Evolutionary conservation across 2,888 invertebrate genomes (phyloP), one percentile per base, ranked within the genome.

Genomic region (Dinocampus coccinellae): DNA sequence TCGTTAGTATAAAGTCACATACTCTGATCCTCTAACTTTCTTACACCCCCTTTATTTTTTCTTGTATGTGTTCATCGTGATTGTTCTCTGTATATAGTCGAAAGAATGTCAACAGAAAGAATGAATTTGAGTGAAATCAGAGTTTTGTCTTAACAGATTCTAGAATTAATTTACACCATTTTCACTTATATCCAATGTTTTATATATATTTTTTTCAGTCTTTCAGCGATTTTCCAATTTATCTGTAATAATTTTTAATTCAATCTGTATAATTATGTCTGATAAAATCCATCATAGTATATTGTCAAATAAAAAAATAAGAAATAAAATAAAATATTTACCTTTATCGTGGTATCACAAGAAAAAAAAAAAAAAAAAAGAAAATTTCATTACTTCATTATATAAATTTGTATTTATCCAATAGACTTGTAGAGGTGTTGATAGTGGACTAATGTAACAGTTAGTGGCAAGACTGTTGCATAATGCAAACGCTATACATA

Each of bases 101-200:
- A 16, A 58, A 42, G 29, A 58, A 55, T 64, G 64, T 64, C 67
- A 34, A 42, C 13, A n/a, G 16, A 36, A 64, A 47, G 77, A 78
- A 76, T 72, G 47, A 16, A n/a, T n/a, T 3, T 1, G 16, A 7
- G 16, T 1, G 16, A 7, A 47, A 47, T 47, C 20, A 16, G 7
- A 75, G 77, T 73, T 79, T 81, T 81, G 80, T 81, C 74, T 78
- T 75, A 73, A 76, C 69, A 73, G 80, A 81, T 81, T 78, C 74
- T 79, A 78, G 75, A 73, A 69, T 63, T 42, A 34, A 22, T 34
- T 55, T 11, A 1, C 10, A 55, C 26, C 11, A 24, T 13, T 11
- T n/a, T 6, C 22, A 3, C 11, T 55, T 13, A n/a, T 10, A 53
- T 2, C 52, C 13, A n/a, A 39, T 9, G 7, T 16, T 53, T 16